phyloP scores from a whole-genome alignment of 1,140 invertebrate genomes.

The Centruroides vittatus region DNA sequence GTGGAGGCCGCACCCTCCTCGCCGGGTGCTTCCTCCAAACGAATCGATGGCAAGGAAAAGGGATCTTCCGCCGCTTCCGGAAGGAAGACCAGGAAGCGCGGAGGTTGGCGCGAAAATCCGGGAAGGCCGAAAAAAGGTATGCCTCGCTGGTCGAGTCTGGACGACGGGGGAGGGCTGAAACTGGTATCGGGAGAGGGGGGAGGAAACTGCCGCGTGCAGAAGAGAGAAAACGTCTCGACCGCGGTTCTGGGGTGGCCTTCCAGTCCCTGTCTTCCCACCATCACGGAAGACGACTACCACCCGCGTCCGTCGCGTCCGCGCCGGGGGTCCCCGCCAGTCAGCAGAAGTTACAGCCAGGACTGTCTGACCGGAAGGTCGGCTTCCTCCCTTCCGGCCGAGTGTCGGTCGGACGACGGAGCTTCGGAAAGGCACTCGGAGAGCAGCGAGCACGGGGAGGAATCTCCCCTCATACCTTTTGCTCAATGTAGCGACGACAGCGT shows the following conservation, averaged over 20 bases:
- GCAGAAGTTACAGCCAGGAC: conserved; percentile 6
- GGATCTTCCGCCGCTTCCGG: no score
- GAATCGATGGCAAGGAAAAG: no score
- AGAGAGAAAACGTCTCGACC: no score
- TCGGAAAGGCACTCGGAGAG: background rate
- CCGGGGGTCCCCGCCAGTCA: background rate
- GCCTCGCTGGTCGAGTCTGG: no score
- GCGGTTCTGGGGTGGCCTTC: conserved; percentile 7
- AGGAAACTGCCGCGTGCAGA: no score
- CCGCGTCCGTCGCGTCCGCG: background rate
- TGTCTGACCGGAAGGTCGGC: background rate
- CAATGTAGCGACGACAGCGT: conserved; percentile 2
- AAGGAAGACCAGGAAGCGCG: no score
- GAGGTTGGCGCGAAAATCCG: no score
- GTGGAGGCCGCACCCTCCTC: no score
- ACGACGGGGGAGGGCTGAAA: no score
- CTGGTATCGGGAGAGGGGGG: no score
- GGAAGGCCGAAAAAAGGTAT: no score
- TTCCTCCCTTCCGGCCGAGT: background rate
- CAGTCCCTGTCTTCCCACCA: conserved; percentile 13
- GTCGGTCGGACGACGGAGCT: background rate
- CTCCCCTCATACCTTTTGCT: background rate
- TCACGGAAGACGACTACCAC: conserved; percentile 7
- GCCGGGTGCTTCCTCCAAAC: no score
- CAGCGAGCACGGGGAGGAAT: background rate